Percentiles rank a stretch among this genome's conserved stretches.
These are phyloP conservation scores for Synaphobranchus kaupii DNA, from an alignment of 2,797 vertebrate genomes.

Conservation along the genomic window DNA sequence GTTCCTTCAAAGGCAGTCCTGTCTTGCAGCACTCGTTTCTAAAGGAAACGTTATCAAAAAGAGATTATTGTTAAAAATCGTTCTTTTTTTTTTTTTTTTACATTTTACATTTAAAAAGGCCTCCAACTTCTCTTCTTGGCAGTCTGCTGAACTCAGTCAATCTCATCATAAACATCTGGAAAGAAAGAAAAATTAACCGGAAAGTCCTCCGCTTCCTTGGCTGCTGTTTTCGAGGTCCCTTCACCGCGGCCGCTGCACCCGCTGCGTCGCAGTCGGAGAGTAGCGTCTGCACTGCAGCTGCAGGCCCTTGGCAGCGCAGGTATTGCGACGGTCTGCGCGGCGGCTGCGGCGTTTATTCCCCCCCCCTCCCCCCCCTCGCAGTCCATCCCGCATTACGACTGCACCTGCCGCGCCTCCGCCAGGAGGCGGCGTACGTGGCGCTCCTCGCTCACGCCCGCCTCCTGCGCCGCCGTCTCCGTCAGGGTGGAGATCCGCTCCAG, in stretches of 20 bases:
- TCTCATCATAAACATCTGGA: slow-evolving; percentile 63
- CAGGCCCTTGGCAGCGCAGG: slow-evolving; percentile 25
- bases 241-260: neutral
- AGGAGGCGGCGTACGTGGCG: slow-evolving; percentile 85
- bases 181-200: slow-evolving; percentile 20
- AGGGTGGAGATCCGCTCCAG: slow-evolving; percentile 83
- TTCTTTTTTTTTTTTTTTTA: slow-evolving; percentile 27
- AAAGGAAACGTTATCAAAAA: slow-evolving; percentile 46
- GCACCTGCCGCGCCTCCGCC: slow-evolving; percentile 79
- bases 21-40: slow-evolving; percentile 53
- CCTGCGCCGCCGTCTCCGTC: slow-evolving; percentile 80
- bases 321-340: slow-evolving; percentile 3
- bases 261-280: slow-evolving; percentile 7
- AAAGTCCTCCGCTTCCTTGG: neutral
- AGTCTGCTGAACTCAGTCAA: slow-evolving; percentile 37
- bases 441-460: slow-evolving; percentile 87
- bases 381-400: slow-evolving; percentile 49
- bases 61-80: slow-evolving; percentile 37
- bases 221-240: neutral
- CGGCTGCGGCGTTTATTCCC: neutral
- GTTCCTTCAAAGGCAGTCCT: slow-evolving; percentile 69
- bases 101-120: slow-evolving; percentile 54
- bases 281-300: neutral
- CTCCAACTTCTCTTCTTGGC: slow-evolving; percentile 61
- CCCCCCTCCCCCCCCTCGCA: too few relatives aligned